Base-by-base conservation (phyloP, 2,113 vertebrate genomes). In the Atrichornis clamosus region DNA sequence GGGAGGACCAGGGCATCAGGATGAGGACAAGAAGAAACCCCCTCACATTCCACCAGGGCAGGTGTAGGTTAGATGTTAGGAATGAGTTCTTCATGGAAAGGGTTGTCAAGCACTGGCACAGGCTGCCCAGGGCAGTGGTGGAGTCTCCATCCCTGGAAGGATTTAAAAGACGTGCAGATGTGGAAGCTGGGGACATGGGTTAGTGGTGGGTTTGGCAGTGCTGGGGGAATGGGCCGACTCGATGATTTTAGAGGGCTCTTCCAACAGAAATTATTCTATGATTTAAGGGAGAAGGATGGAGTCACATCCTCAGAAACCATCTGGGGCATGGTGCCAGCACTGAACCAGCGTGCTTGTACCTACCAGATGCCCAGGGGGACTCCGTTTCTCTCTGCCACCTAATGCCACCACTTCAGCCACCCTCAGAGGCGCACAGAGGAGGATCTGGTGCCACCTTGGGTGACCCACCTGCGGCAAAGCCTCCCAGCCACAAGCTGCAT, bases 1-100 rank as follows among this genome's bases (percentile, higher is more conserved):
- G 9, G 37, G 6, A 56, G 60, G 27, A 69, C 12, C 17, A 35
- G 23, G 33, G 15, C 7, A 12, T 28, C 23, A 17, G 26, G 52
- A 56, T 4, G 26, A 73, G 14, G 17, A 22, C 4, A 8, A 33
- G 8, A 62, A 5, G 17, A 53, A 42, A 27, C 0, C 0, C n/a
- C 26, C 41, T 69, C 79, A 55, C 0, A 0, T 27, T 62, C 78
- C 70, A 76, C 55, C 26, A 69, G 21, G 41, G 5, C 4, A 76
- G 17, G 47, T n/a, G 9, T 15, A 42, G 55, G 32, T 16, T 63
- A 41, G 41, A 13, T 42, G 33, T 42, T 9, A 42, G 18, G 26
- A 62, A 63, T 12, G 39, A 53, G 15, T 23, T 50, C 37, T 33
- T 22, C 21, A 33, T 35, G 47, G 47, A 19, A 76, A 76, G 55